phyloP scores from a whole-genome alignment of 2,888 invertebrate genomes.

The Scelioninae gen. 1 region DNA sequence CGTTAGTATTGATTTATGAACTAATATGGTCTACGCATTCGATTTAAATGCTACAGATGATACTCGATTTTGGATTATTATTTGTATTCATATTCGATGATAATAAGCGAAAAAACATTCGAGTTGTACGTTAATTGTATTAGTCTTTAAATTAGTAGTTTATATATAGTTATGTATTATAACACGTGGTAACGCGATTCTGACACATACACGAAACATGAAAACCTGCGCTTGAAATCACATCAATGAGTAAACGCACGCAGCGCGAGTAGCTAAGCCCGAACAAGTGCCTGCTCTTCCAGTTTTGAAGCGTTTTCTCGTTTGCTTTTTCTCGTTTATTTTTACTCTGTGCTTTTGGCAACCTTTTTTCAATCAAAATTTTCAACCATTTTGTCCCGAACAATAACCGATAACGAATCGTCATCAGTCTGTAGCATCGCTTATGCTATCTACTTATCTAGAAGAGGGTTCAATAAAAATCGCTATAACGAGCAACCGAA shows the following conservation, averaged over 20 bases:
- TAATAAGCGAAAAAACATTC: conserved; percentile 75
- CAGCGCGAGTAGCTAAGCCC: conserved; percentile 69
- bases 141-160: conserved; percentile 72
- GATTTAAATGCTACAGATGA: conserved; percentile 65
- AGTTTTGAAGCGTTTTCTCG: conserved; percentile 46
- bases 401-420: conserved; percentile 41
- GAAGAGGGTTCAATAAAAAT: conserved; percentile 17
- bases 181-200: conserved; percentile 79
- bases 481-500: conserved; percentile 8
- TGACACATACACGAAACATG: conserved; percentile 82
- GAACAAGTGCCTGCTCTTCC: conserved; percentile 60
- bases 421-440: conserved; percentile 29
- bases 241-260: conserved; percentile 80
- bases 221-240: conserved; percentile 82
- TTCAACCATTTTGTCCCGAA: not conserved
- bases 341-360: conserved; percentile 17
- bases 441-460: conserved; percentile 43
- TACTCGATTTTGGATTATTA: conserved; percentile 68
- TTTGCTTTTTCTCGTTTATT: conserved; percentile 9
- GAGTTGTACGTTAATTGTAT: conserved; percentile 76
- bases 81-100: conserved; percentile 70
- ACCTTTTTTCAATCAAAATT: conserved; percentile 27
- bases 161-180: conserved; percentile 76
- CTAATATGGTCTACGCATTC: conserved; percentile 69
- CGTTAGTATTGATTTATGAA: conserved; percentile 71